Evolutionary conservation across 1,140 invertebrate species (phyloP), one percentile per base, ranked within the genome.

Genomic region (Radopholus similis): DNA sequence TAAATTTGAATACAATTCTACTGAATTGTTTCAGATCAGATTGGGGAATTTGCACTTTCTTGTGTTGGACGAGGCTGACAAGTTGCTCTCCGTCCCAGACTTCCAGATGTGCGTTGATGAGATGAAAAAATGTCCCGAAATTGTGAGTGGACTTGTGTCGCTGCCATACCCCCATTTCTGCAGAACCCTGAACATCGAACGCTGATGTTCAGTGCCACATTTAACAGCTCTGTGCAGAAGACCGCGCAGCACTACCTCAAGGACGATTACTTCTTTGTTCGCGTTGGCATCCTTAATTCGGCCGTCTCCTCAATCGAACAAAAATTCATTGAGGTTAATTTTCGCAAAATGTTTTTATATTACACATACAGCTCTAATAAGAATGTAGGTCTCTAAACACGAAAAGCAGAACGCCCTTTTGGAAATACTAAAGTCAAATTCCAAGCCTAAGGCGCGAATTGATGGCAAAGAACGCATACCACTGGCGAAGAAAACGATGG

Each of bases 181-280:
- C 35, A 72, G 70, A 28, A 63, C 64, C 40, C 51, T 18, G 30
- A 11, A 18, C 47, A 74, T 30, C 49, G 63, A 6, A 47, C 44
- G 23, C 35, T 73, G 21, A 30, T 72, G 47, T 73, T 72, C 38
- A 75, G 73, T 62, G 70, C 70, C 11, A 72, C 70, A 4, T 65
- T 75, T 35, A 44, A 59, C 13, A 21, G 32, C 26, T 18, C 51
- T 9, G 62, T 66, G 5, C 54, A 56, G 4, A 11, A 28, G 6
- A 18, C 23, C 13, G 59, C 54, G 28, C 28, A 42, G 18, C 34
- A 42, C 11, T 34, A 73, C n/a, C 54, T 73, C 34, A 28, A 44
- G 11, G 9, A 23, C 13, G 35, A 63, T 51, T 68, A 70, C 65
- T 15, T 53, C 37, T 37, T 38, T 38, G 35, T 71, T 11, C 13